Percentiles rank a stretch among this genome's conserved stretches.
phyloP scores from a whole-genome alignment of 1,140 invertebrate species.

The Drosophila paulistorum region DNA sequence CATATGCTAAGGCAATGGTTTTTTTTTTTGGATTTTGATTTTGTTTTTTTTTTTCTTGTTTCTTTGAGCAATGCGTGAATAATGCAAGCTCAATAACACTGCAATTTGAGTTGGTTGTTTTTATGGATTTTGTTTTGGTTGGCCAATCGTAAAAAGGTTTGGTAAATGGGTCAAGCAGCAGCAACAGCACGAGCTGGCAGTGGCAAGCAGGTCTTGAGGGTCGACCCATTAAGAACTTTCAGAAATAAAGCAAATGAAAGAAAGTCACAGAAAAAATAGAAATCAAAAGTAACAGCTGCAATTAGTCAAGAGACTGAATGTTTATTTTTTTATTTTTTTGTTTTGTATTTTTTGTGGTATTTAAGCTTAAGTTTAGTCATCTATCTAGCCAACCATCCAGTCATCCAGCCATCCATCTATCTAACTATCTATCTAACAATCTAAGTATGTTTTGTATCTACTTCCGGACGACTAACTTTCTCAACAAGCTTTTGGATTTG shows the following conservation, averaged over 20 bases:
- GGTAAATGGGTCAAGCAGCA: slow-evolving; percentile 53
- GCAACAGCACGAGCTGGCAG: neutral
- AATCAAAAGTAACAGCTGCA: slow-evolving; percentile 34
- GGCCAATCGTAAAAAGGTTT: slow-evolving; percentile 29
- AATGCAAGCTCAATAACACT: slow-evolving; percentile 64
- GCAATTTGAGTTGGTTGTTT: slow-evolving; percentile 47
- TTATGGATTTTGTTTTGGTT: slow-evolving; percentile 15
- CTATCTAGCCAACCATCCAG: slow-evolving; percentile 5
- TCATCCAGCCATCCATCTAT: slow-evolving; percentile 34
- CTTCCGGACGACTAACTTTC: slow-evolving; percentile 69
- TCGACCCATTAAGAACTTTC: slow-evolving; percentile 63
- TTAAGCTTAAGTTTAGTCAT: slow-evolving; percentile 50
- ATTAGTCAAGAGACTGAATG: slow-evolving; percentile 51
- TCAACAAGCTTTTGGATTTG: slow-evolving; percentile 17
- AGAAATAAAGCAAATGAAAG: neutral
- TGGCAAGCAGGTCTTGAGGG: neutral
- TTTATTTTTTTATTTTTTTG: too few relatives aligned
- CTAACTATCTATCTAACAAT: slow-evolving; percentile 24
- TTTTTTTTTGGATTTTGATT: neutral
- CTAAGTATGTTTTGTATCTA: slow-evolving; percentile 25
- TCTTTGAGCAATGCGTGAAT: slow-evolving; percentile 41
- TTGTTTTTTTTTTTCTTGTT: slow-evolving; percentile 8
- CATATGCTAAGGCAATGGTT: neutral
- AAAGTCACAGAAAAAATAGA: slow-evolving; percentile 16
- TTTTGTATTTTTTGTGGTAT: slow-evolving; percentile 8